These are phyloP conservation scores for Heliconius cydno DNA, from an alignment of 2,888 invertebrate genomes.

Conservation along the genomic window DNA sequence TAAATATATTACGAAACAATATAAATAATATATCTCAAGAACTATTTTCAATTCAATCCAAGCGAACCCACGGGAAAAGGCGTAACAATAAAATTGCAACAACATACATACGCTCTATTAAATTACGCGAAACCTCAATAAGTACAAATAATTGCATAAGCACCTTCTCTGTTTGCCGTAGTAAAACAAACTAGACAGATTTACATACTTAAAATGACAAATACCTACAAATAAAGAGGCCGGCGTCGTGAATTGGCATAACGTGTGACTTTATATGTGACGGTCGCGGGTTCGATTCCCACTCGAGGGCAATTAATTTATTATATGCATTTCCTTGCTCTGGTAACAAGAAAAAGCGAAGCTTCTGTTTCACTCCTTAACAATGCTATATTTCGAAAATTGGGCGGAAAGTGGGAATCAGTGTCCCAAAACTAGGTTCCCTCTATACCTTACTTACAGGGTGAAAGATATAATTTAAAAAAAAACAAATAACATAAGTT, in stretches of 20 bases:
- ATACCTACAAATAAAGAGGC: background rate
- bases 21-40: background rate
- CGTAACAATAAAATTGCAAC: background rate
- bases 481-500: background rate
- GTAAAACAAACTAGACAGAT: background rate
- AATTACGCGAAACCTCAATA: slow-evolving; percentile 1
- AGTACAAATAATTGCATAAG: background rate
- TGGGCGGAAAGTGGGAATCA: background rate
- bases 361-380: background rate
- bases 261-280: background rate
- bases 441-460: background rate
- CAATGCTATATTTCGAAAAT: background rate
- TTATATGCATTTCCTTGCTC: background rate
- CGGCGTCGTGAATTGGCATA: background rate
- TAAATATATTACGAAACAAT: background rate
- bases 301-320: background rate
- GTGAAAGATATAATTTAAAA: background rate
- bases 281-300: background rate
- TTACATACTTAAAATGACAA: slow-evolving; percentile 16
- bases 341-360: background rate
- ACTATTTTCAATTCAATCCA: background rate
- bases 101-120: background rate
- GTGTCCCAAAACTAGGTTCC: background rate
- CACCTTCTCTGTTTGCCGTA: background rate
- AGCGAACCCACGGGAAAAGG: background rate